phyloP scores from a whole-genome alignment of 1,140 invertebrate species.

The Macrobrachium nipponense region DNA sequence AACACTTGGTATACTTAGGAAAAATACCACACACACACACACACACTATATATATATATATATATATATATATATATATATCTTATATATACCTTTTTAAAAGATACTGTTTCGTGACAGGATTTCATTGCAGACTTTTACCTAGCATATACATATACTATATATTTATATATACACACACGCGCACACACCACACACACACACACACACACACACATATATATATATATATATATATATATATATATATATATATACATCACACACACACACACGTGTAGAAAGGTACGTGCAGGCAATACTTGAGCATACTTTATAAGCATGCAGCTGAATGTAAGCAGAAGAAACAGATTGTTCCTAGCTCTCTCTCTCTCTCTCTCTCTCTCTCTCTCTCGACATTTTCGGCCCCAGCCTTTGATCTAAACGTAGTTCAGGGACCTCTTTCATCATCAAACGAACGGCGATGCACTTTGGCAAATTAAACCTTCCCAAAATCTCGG shows the following conservation, averaged over 20 bases:
- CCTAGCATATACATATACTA: not conserved
- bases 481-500: no score
- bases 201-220: not conserved
- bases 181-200: not conserved
- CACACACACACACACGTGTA: constrained; percentile 7
- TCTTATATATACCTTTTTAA: not conserved
- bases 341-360: not conserved
- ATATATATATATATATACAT: not conserved
- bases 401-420: no score
- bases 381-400: not conserved
- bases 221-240: not conserved
- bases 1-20: no score
- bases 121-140: no score
- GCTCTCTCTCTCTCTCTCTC: not conserved
- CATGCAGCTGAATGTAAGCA: no score
- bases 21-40: no score
- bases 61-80: not conserved
- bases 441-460: no score
- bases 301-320: no score
- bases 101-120: no score
- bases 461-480: no score
- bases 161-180: not conserved
- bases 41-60: not conserved
- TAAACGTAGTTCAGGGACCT: no score
- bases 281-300: no score